Evolutionary conservation across 2,797 vertebrate genomes (phyloP).

Genomic region (Fratercula arctica): DNA sequence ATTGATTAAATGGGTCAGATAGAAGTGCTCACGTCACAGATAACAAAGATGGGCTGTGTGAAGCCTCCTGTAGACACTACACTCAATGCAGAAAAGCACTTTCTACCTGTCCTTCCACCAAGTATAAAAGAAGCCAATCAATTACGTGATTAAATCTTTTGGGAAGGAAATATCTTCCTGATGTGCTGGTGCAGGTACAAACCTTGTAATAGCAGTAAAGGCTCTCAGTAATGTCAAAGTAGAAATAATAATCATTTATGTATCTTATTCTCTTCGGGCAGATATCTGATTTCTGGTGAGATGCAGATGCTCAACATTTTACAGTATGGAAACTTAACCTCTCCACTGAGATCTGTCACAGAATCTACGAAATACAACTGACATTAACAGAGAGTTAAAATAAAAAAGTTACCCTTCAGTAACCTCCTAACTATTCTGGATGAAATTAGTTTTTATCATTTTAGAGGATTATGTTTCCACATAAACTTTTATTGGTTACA

Average conservation of each 20-base stretch:
- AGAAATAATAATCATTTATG: not conserved
- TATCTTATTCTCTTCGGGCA: not conserved
- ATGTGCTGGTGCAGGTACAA: not conserved
- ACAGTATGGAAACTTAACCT: not conserved
- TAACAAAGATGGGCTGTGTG: not conserved
- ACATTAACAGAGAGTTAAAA: not conserved
- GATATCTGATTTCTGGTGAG: not conserved
- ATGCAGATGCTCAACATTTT: not conserved
- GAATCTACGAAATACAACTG: not conserved
- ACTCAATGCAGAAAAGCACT: not conserved
- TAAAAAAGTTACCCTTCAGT: not conserved
- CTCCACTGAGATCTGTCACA: not conserved
- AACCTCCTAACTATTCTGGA: not conserved
- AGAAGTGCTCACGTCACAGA: not conserved
- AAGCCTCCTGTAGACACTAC: not conserved
- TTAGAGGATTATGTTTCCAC: constrained; percentile 6
- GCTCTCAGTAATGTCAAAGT: not conserved
- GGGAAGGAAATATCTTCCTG: not conserved
- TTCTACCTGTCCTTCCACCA: not conserved
- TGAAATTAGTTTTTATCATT: constrained; percentile 32
- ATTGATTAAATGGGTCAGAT: not conserved
- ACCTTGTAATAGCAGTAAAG: not conserved
- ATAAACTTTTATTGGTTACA: constrained; percentile 51
- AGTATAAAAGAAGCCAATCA: not conserved
- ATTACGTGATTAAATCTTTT: not conserved